These are phyloP conservation scores for Anguilla japonica DNA, from an alignment of 2,113 vertebrate genomes.

Conservation along the genomic window DNA sequence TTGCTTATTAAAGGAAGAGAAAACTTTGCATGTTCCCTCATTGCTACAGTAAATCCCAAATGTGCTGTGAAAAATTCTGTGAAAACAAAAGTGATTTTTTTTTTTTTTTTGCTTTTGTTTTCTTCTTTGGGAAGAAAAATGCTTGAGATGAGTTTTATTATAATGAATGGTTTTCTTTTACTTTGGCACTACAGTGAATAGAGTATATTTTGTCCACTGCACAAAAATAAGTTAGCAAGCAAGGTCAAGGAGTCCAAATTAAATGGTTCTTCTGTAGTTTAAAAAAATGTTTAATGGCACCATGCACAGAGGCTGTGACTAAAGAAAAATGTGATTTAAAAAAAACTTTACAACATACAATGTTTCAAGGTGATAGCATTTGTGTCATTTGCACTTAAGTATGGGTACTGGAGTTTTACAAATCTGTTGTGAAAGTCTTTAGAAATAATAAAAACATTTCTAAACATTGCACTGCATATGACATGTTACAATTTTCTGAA, in stretches of 20 bases:
- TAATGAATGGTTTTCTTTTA: constrained; percentile 7
- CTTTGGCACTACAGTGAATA: neutral
- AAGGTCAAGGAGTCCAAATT: neutral
- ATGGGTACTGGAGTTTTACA: too few relatives aligned
- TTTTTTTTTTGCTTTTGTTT: constrained; percentile 56
- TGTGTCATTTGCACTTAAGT: too few relatives aligned
- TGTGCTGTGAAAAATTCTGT: constrained; percentile 40
- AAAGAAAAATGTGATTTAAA: neutral
- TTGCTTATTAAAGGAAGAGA: constrained; percentile 50
- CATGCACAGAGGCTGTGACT: neutral
- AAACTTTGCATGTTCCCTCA: constrained; percentile 51
- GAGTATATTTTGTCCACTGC: neutral
- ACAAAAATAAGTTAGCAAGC: neutral
- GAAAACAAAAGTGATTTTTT: constrained; percentile 44
- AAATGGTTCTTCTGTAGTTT: neutral
- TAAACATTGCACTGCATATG: too few relatives aligned
- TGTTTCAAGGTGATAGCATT: too few relatives aligned
- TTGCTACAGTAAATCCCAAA: constrained; percentile 50
- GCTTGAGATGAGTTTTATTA: constrained; percentile 45
- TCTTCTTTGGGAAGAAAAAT: constrained; percentile 46
- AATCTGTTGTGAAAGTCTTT: too few relatives aligned
- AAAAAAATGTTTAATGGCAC: neutral
- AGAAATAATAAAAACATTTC: too few relatives aligned
- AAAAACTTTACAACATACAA: neutral
- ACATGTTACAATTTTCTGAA: too few relatives aligned